Evolutionary conservation across 2,888 invertebrate genomes (phyloP).

Genomic region (Drosophila putrida): DNA sequence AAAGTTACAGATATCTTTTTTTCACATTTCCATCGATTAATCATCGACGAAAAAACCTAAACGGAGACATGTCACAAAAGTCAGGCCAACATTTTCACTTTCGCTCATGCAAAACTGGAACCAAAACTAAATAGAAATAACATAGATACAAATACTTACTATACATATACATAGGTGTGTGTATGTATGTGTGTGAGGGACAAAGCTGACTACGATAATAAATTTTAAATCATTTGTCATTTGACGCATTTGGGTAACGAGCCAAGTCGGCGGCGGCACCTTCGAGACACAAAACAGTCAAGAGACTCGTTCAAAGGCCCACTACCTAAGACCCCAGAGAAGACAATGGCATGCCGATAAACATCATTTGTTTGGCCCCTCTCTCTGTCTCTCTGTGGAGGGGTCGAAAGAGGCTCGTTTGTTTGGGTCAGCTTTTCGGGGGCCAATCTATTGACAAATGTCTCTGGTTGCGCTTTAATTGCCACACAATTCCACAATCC

Average conservation of each 20-base stretch:
- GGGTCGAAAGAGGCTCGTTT: slow-evolving; percentile 12
- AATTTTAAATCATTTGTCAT: slow-evolving; percentile 81
- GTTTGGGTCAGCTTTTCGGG: slow-evolving; percentile 49
- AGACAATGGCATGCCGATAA: slow-evolving; percentile 73
- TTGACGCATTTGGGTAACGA: slow-evolving; percentile 80
- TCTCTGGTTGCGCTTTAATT: slow-evolving; percentile 70
- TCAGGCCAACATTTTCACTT: slow-evolving; percentile 59
- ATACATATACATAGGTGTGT: slow-evolving; percentile 1
- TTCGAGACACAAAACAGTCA: slow-evolving; percentile 28
- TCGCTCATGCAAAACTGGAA: slow-evolving; percentile 59
- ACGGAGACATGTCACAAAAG: slow-evolving; percentile 49
- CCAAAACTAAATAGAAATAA: slow-evolving; percentile 14
- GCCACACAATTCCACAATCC: slow-evolving; percentile 48
- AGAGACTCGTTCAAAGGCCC: slow-evolving; percentile 20
- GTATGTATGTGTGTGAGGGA: slow-evolving; percentile 18
- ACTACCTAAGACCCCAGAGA: slow-evolving; percentile 33
- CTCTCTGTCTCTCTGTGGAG: neutral
- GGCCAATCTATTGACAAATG: slow-evolving; percentile 73
- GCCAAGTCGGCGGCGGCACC: slow-evolving; percentile 48
- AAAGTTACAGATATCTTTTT: slow-evolving; percentile 29
- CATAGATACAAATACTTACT: slow-evolving; percentile 4
- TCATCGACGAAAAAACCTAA: slow-evolving; percentile 45
- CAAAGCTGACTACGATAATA: slow-evolving; percentile 60
- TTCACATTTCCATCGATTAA: slow-evolving; percentile 55
- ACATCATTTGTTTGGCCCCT: slow-evolving; percentile 64